Percentiles rank a stretch among this genome's conserved stretches.
phyloP scores from a whole-genome alignment of 2,888 invertebrate genomes.

The Phrixothrix hirtus region DNA sequence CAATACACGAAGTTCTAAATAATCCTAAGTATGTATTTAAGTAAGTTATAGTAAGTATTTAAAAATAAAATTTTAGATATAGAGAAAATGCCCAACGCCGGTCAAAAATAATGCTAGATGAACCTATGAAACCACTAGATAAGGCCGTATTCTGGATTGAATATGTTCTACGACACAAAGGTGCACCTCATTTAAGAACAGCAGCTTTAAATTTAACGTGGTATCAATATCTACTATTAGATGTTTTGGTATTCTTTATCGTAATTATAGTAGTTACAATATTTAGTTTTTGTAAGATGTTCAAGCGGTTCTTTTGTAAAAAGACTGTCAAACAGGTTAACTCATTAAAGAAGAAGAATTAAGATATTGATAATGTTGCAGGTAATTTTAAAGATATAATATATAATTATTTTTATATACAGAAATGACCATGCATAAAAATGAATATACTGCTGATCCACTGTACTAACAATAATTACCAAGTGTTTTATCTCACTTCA shows the following conservation, averaged over 20 bases:
- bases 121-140: constrained; percentile 38
- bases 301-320: no score
- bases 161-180: constrained; percentile 40
- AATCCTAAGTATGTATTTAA: constrained; percentile 14
- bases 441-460: no score
- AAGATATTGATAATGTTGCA: no score
- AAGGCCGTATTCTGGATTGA: constrained; percentile 41
- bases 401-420: no score
- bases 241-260: constrained; percentile 23
- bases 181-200: constrained; percentile 37
- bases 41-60: neutral
- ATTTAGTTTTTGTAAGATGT: no score
- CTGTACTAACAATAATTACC: no score
- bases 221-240: constrained; percentile 35
- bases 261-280: neutral
- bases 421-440: no score
- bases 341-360: neutral
- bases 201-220: constrained; percentile 33
- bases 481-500: no score
- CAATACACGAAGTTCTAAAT: constrained; percentile 6
- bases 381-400: no score
- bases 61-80: constrained; percentile 30
- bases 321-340: neutral
- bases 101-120: constrained; percentile 38
- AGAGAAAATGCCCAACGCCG: constrained; percentile 30